Conservation (phyloP, 2,888 invertebrate species). For the Drosophila robusta region DNA sequence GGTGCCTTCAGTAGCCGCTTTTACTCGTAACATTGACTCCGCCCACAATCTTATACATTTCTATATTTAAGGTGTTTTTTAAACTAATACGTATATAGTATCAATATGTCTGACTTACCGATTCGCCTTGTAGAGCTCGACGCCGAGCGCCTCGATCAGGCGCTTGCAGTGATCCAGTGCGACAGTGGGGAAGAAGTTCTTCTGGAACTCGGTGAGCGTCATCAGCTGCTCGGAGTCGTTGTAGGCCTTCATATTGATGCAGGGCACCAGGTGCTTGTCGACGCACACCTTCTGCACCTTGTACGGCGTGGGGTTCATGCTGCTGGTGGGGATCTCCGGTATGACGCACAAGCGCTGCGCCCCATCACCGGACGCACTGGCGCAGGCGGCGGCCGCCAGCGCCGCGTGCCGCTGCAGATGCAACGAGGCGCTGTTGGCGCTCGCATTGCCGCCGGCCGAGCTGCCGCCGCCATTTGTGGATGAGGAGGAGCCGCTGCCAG, state of each 20-base stretch:
- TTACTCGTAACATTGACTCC: background rate
- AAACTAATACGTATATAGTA: too few relatives aligned
- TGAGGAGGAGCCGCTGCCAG: background rate
- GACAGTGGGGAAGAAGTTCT: slow-evolving; percentile 92
- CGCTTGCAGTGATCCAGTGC: slow-evolving; percentile 91
- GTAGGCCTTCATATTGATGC: slow-evolving; percentile 94
- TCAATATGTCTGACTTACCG: slow-evolving; percentile 87
- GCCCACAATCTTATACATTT: too few relatives aligned
- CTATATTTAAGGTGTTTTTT: too few relatives aligned
- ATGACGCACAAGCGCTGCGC: slow-evolving; percentile 87
- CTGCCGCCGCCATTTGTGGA: slow-evolving; percentile 21
- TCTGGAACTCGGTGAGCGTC: slow-evolving; percentile 92
- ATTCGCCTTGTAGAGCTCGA: slow-evolving; percentile 93
- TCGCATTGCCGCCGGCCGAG: slow-evolving; percentile 35
- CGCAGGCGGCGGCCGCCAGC: slow-evolving; percentile 73
- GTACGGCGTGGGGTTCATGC: slow-evolving; percentile 90
- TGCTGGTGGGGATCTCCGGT: slow-evolving; percentile 89
- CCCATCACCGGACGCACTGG: slow-evolving; percentile 66
- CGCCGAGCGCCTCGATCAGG: slow-evolving; percentile 91
- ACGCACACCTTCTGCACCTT: slow-evolving; percentile 93
- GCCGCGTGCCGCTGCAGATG: slow-evolving; percentile 85
- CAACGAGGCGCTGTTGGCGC: slow-evolving; percentile 84
- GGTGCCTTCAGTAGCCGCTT: background rate
- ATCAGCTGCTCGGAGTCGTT: slow-evolving; percentile 92
- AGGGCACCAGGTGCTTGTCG: slow-evolving; percentile 92